A percentile compares a stretch with the other conserved stretches of the same genome.
These are phyloP conservation scores for Anthophora plumipes DNA, from an alignment of 2,888 invertebrate genomes.

Conservation along the genomic window DNA sequence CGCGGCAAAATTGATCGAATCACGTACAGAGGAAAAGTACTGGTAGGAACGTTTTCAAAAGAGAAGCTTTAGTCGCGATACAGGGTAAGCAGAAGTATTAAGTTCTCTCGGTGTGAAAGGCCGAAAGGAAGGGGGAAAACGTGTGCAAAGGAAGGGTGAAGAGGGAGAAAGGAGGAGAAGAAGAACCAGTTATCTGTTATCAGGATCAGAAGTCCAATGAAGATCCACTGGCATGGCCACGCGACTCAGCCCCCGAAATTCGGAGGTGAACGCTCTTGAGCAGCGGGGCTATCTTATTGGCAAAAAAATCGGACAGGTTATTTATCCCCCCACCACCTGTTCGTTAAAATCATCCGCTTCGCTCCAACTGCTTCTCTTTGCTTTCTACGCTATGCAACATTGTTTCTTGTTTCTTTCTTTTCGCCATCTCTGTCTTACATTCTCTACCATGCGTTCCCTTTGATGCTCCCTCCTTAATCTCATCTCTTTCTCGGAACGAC, in stretches of 20 bases:
- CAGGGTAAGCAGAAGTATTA: not conserved
- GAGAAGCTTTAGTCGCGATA: not conserved
- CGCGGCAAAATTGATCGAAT: constrained; percentile 38
- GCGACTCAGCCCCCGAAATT: constrained; percentile 91
- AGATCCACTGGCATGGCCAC: constrained; percentile 87
- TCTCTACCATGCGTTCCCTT: not conserved
- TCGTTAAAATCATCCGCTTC: constrained; percentile 37
- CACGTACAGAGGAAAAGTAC: constrained; percentile 30
- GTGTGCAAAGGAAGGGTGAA: constrained; percentile 2
- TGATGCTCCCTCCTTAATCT: not conserved
- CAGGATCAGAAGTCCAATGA: constrained; percentile 74
- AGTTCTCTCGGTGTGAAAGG: not conserved
- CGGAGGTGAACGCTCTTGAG: constrained; percentile 94
- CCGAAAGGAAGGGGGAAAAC: not conserved
- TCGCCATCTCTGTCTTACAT: too few species aligned
- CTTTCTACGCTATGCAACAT: not conserved
- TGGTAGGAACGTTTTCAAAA: constrained; percentile 1
- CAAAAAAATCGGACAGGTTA: constrained; percentile 91
- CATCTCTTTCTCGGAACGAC: not conserved
- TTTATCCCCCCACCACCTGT: constrained; percentile 42
- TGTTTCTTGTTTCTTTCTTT: constrained; percentile 21
- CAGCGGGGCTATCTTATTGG: constrained; percentile 93
- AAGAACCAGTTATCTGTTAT: constrained; percentile 41
- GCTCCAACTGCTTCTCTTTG: constrained; percentile 8
- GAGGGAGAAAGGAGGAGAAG: constrained; percentile 10